phyloP scores from a whole-genome alignment of 2,888 invertebrate genomes.

The Syrista parreyssii region DNA sequence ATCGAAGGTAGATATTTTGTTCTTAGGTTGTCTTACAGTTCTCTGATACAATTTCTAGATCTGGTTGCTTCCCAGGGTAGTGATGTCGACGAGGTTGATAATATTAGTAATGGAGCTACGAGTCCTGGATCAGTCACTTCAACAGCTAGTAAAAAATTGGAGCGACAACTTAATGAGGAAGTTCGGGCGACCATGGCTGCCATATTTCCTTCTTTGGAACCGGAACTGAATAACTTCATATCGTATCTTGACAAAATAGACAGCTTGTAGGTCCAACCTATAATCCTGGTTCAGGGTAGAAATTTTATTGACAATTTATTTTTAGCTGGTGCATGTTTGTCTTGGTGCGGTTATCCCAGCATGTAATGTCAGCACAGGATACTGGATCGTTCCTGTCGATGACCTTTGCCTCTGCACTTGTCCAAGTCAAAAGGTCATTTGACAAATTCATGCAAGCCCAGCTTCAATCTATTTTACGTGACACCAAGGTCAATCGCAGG shows the following conservation, averaged over 20 bases:
- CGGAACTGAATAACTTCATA: conserved; percentile 87
- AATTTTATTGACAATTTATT: conserved; percentile 57
- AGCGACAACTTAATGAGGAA: conserved; percentile 81
- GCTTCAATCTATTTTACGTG: conserved; percentile 79
- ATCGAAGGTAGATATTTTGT: conserved; percentile 41
- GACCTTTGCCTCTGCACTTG: conserved; percentile 86
- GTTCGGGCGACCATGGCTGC: conserved; percentile 88
- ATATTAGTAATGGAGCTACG: conserved; percentile 49
- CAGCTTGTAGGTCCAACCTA: conserved; percentile 80
- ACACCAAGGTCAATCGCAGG: conserved; percentile 78
- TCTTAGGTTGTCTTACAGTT: conserved; percentile 16
- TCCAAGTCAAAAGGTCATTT: conserved; percentile 90
- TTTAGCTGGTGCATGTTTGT: conserved; percentile 93
- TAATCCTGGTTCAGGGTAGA: conserved; percentile 11
- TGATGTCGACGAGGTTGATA: conserved; percentile 53
- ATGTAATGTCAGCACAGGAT: conserved; percentile 91
- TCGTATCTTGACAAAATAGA: conserved; percentile 88
- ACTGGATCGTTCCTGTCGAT: conserved; percentile 88
- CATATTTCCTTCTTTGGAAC: conserved; percentile 89
- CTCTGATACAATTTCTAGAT: conserved; percentile 1
- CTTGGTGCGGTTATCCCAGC: conserved; percentile 89
- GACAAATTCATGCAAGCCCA: conserved; percentile 91
- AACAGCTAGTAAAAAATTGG: conserved; percentile 70
- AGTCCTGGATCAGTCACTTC: conserved; percentile 58
- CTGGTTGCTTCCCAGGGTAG: conserved; percentile 29